phyloP scores from a whole-genome alignment of 2,797 vertebrate species.

The Lacerta agilis region DNA sequence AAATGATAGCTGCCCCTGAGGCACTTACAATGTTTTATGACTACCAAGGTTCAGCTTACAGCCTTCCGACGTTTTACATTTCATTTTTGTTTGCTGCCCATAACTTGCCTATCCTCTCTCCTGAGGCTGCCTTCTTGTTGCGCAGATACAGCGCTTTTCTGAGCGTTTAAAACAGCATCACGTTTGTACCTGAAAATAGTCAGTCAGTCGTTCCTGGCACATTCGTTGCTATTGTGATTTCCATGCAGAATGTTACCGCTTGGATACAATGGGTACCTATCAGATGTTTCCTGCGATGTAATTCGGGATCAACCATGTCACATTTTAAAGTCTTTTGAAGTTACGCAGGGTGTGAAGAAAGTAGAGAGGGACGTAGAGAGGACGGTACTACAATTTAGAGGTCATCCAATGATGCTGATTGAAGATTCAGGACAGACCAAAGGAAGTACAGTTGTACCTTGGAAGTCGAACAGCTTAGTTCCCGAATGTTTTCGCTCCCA shows the following conservation, averaged over 20 bases:
- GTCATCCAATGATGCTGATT: no score
- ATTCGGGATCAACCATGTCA: no score
- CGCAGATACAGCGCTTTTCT: not conserved
- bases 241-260: no score
- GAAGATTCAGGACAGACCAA: no score
- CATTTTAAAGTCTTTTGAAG: no score
- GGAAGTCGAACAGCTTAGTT: no score
- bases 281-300: not conserved
- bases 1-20: not conserved
- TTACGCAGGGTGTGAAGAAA: no score
- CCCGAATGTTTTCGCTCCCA: no score
- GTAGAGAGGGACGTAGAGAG: no score
- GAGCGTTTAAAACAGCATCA: not conserved
- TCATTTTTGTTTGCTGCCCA: constrained; percentile 34
- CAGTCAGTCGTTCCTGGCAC: not conserved
- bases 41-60: constrained; percentile 46
- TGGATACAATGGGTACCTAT: no score
- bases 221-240: not conserved
- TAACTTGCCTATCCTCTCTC: not conserved
- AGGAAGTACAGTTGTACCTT: no score
- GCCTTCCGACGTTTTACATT: constrained; percentile 7
- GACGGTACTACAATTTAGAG: no score
- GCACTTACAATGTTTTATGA: constrained; percentile 40
- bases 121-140: not conserved
- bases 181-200: not conserved